Conservation (phyloP, 2,888 invertebrate genomes). For the Machimus rusticus region DNA sequence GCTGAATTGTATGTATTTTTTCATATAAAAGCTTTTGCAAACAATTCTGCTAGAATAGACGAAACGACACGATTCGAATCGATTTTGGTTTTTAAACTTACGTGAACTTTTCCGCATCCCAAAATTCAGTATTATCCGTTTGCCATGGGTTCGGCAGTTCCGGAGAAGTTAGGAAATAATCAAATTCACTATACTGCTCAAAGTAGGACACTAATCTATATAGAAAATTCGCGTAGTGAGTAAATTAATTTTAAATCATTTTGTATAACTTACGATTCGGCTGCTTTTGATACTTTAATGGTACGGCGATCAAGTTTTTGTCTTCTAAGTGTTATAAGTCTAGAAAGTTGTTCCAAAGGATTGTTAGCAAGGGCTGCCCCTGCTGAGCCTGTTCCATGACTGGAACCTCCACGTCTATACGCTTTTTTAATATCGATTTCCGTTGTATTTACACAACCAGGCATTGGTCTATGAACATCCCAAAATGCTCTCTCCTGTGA, state of each 20-base stretch:
- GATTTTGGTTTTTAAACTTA: slow-evolving; percentile 60
- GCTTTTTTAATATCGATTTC: slow-evolving; percentile 98
- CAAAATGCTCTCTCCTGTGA: slow-evolving; percentile 99
- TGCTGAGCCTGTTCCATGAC: slow-evolving; percentile 62
- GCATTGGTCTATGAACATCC: slow-evolving; percentile 99
- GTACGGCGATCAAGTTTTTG: slow-evolving; percentile 85
- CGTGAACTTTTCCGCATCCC: slow-evolving; percentile 96
- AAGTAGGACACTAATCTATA: slow-evolving; percentile 85
- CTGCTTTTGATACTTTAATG: slow-evolving; percentile 91
- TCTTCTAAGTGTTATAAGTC: slow-evolving; percentile 78
- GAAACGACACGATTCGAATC: neutral
- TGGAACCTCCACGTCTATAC: slow-evolving; percentile 68
- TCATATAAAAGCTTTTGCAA: too few relatives aligned
- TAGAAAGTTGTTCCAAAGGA: slow-evolving; percentile 62
- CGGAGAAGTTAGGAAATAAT: slow-evolving; percentile 90
- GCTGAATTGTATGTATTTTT: too few relatives aligned
- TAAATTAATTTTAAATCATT: neutral
- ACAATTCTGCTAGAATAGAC: too few relatives aligned
- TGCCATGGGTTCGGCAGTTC: slow-evolving; percentile 98
- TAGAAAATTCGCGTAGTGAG: slow-evolving; percentile 37
- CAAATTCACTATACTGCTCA: slow-evolving; percentile 96
- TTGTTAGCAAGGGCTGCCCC: slow-evolving; percentile 62
- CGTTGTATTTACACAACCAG: slow-evolving; percentile 98
- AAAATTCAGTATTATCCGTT: slow-evolving; percentile 92
- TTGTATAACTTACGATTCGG: slow-evolving; percentile 79